phyloP scores from a whole-genome alignment of 2,888 invertebrate species.

The Polydrusus pterygomalis region DNA sequence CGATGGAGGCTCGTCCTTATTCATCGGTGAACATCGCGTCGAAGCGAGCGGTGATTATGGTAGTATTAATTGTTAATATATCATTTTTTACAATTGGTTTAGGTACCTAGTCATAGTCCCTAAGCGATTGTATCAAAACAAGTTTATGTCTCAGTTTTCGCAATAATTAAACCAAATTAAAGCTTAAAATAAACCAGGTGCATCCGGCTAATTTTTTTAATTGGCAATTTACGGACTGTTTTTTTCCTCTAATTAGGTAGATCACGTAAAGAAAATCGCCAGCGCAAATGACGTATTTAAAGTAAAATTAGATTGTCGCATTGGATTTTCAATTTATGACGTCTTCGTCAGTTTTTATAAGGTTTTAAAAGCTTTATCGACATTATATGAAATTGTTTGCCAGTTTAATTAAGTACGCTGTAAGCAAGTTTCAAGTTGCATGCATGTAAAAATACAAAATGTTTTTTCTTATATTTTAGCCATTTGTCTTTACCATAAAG shows the following conservation, averaged over 20 bases:
- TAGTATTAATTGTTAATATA: no score
- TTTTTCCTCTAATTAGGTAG: slow-evolving; percentile 15
- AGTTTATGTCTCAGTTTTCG: neutral
- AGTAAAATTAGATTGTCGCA: slow-evolving; percentile 19
- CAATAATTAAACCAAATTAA: neutral
- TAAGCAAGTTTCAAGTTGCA: no score
- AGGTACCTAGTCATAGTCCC: no score
- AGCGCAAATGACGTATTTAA: slow-evolving; percentile 12
- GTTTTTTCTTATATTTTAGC: no score
- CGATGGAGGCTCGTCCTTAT: no score
- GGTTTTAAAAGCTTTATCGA: neutral
- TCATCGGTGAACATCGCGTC: no score
- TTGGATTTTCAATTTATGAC: slow-evolving; percentile 14
- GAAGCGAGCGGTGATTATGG: no score
- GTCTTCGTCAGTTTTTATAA: neutral
- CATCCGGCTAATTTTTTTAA: slow-evolving; percentile 7
- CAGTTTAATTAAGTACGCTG: no score
- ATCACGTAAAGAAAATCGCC: slow-evolving; percentile 12
- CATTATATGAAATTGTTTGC: no score
- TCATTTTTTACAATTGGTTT: no score
- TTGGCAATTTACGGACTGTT: neutral
- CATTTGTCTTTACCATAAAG: no score
- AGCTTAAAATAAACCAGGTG: slow-evolving; percentile 6
- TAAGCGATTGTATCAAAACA: neutral
- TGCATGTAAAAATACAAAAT: no score